phyloP scores from a whole-genome alignment of 2,113 vertebrate genomes.

The Trochalopteron elliotii region DNA sequence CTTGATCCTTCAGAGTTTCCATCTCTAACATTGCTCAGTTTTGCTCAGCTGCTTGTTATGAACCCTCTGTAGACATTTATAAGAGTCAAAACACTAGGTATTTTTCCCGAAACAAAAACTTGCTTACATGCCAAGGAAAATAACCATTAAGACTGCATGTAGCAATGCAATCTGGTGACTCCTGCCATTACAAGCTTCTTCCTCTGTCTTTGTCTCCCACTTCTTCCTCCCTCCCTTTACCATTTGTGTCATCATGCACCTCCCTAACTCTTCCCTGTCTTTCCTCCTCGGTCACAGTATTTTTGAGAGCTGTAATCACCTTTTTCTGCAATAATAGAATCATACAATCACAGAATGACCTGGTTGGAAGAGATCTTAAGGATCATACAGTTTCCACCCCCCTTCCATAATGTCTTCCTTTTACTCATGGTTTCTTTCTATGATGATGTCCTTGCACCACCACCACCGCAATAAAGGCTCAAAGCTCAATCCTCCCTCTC shows the following conservation, averaged over 20 bases:
- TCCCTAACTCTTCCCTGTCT: neutral
- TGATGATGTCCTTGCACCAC: neutral
- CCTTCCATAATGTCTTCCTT: neutral
- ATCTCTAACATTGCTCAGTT: neutral
- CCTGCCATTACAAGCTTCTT: neutral
- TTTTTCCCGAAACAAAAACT: neutral
- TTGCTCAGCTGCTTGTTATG: neutral
- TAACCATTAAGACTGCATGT: neutral
- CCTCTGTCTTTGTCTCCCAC: neutral
- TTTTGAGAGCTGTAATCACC: neutral
- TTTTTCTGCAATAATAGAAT: neutral
- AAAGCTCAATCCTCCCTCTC: neutral
- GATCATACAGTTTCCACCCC: neutral
- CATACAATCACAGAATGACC: neutral
- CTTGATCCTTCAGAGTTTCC: neutral
- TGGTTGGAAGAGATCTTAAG: neutral
- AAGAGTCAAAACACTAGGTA: neutral
- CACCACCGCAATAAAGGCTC: neutral
- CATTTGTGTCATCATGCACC: neutral
- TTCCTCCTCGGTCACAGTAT: neutral
- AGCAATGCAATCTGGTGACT: constrained; percentile 45
- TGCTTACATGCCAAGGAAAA: constrained; percentile 22
- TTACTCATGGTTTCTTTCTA: neutral
- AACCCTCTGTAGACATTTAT: neutral
- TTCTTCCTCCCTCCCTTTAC: neutral